A percentile compares a stretch with the other conserved stretches of the same genome.
Evolutionary conservation across 2,888 invertebrate genomes (phyloP).

Genomic region (Nebria brevicollis): DNA sequence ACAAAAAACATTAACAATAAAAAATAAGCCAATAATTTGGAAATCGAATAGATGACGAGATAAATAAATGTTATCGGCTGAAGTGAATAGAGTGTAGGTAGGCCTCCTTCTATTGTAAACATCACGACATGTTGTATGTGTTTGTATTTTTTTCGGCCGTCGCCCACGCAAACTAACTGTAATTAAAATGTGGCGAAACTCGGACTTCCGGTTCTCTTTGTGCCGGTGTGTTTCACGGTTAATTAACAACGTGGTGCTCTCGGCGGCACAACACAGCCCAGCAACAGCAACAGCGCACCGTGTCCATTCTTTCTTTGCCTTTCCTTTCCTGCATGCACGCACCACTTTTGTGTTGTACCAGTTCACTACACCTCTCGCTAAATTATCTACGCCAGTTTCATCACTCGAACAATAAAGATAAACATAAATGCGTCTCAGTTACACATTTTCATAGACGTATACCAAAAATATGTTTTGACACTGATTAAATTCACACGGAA

Average conservation of each 20-base stretch:
- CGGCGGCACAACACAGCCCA: not conserved
- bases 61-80: not conserved
- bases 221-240: constrained; percentile 51
- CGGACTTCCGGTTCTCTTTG: constrained; percentile 45
- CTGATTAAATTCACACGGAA: not conserved
- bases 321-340: not conserved
- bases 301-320: constrained; percentile 3
- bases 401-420: too few species aligned
- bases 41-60: not conserved
- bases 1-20: too few species aligned
- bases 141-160: not conserved
- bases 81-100: not conserved
- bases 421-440: too few species aligned
- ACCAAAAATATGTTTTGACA: not conserved
- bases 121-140: constrained; percentile 5
- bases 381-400: not conserved
- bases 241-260: constrained; percentile 50
- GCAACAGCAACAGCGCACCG: not conserved
- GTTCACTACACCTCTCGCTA: not conserved
- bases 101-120: not conserved
- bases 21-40: too few species aligned
- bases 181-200: constrained; percentile 47
- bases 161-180: constrained; percentile 30
- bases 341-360: constrained; percentile 4
- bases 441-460: not conserved